These are phyloP conservation scores for Eupithecia insigniata DNA, from an alignment of 2,888 invertebrate genomes.

Conservation along the genomic window DNA sequence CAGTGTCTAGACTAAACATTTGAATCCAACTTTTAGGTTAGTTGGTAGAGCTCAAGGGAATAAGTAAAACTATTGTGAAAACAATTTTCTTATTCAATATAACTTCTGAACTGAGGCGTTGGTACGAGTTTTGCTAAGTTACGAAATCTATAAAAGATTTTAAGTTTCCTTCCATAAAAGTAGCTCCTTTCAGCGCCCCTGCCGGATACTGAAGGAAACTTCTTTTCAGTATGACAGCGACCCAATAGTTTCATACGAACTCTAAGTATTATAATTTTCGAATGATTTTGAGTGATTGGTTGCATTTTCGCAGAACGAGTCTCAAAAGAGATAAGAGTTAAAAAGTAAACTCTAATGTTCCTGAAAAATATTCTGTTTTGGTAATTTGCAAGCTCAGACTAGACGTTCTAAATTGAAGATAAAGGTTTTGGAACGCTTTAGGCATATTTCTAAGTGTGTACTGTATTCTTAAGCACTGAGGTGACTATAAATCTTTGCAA, in stretches of 20 bases:
- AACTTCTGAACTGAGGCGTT: neutral
- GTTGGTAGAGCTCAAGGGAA: neutral
- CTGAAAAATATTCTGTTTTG: neutral
- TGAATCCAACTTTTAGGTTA: neutral
- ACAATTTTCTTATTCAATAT: neutral
- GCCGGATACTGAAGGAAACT: neutral
- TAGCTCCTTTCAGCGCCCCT: neutral
- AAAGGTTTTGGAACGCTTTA: neutral
- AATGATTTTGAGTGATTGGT: neutral
- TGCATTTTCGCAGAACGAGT: neutral
- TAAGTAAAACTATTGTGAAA: neutral
- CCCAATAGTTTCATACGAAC: neutral
- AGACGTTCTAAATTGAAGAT: neutral
- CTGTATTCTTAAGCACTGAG: constrained; percentile 4
- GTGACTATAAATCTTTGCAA: constrained; percentile 7
- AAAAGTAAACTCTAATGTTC: neutral
- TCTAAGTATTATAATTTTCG: neutral
- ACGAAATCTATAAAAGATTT: neutral
- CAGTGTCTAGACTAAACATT: neutral
- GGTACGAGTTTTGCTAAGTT: neutral
- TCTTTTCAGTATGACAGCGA: neutral
- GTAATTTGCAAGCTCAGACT: neutral
- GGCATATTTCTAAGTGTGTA: neutral
- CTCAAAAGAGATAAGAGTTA: neutral
- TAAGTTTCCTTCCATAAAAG: neutral